Evolutionary conservation across 1,140 invertebrate species (phyloP).

Genomic region (Choristoneura fumiferana): DNA sequence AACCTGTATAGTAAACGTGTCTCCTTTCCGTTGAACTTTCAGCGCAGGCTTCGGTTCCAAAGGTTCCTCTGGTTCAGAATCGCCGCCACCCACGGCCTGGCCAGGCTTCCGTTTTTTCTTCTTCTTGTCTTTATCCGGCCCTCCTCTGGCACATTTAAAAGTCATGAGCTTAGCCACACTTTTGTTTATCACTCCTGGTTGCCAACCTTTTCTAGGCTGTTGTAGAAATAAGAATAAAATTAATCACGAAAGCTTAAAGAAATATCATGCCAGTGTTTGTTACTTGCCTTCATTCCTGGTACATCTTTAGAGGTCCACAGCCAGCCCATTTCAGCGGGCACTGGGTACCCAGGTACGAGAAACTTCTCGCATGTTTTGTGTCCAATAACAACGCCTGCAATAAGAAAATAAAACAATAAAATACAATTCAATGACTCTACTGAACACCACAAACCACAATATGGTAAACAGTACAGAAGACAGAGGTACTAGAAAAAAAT

Average conservation of each 20-base stretch:
- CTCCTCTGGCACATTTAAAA: constrained; percentile 58
- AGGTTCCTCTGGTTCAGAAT: constrained; percentile 65
- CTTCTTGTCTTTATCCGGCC: constrained; percentile 60
- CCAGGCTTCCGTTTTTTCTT: constrained; percentile 55
- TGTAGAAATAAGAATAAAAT: constrained; percentile 18
- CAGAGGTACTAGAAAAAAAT: too few species aligned
- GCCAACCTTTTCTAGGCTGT: constrained; percentile 77
- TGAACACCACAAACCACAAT: too few species aligned
- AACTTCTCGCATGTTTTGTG: constrained; percentile 73
- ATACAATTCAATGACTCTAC: too few species aligned
- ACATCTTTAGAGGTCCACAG: constrained; percentile 75
- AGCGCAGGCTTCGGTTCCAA: constrained; percentile 75
- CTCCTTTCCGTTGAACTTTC: constrained; percentile 79
- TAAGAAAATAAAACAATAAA: constrained; percentile 18
- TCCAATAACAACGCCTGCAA: constrained; percentile 68
- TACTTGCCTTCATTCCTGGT: constrained; percentile 59
- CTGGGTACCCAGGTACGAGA: constrained; percentile 53
- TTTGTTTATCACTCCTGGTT: constrained; percentile 77
- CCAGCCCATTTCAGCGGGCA: constrained; percentile 80
- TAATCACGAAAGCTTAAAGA: too few species aligned
- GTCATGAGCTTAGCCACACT: constrained; percentile 75
- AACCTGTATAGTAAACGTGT: constrained; percentile 78
- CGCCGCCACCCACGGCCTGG: constrained; percentile 51
- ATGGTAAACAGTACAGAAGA: too few species aligned
- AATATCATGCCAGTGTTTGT: too few species aligned